A percentile compares a stretch with the other conserved stretches of the same genome.
Evolutionary conservation across 2,113 vertebrate species (phyloP).

Genomic region (Malaclemys terrapin): DNA sequence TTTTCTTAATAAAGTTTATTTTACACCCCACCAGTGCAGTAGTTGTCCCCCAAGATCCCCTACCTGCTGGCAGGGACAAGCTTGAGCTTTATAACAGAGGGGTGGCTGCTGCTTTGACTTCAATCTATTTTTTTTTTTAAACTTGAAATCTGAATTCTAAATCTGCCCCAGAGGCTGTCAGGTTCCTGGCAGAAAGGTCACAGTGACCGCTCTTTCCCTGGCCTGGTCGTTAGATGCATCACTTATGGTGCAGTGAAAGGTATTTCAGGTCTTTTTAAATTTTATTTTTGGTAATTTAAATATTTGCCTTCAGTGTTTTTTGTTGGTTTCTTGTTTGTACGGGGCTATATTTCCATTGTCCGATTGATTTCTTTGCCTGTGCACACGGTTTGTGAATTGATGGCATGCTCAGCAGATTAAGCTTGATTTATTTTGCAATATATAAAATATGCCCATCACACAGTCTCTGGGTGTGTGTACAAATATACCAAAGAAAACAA

Average conservation of each 20-base stretch:
- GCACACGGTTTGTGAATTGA: not conserved
- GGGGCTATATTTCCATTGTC: not conserved
- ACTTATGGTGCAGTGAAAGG: not conserved
- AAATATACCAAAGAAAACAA: not conserved
- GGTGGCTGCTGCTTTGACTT: not conserved
- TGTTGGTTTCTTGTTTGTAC: accelerated
- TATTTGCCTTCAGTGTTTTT: not conserved
- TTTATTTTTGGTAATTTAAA: not conserved
- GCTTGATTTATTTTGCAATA: not conserved
- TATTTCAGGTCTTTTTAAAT: not conserved
- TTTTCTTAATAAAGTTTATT: too few species aligned
- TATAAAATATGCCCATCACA: accelerated
- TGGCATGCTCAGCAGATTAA: accelerated
- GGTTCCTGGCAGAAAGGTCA: not conserved
- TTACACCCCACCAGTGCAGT: too few species aligned
- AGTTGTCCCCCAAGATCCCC: too few species aligned
- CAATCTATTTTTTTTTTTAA: not conserved
- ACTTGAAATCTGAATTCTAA: not conserved
- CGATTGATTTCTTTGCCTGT: not conserved
- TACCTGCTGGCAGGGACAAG: too few species aligned
- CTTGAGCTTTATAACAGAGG: accelerated
- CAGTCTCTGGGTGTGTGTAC: accelerated
- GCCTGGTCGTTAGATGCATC: accelerated
- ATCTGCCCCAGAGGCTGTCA: not conserved
- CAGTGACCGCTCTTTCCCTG: not conserved